Percentiles rank a stretch among this genome's conserved stretches.
phyloP scores from a whole-genome alignment of 2,888 invertebrate genomes.

The Drosophila nr. medialis region DNA sequence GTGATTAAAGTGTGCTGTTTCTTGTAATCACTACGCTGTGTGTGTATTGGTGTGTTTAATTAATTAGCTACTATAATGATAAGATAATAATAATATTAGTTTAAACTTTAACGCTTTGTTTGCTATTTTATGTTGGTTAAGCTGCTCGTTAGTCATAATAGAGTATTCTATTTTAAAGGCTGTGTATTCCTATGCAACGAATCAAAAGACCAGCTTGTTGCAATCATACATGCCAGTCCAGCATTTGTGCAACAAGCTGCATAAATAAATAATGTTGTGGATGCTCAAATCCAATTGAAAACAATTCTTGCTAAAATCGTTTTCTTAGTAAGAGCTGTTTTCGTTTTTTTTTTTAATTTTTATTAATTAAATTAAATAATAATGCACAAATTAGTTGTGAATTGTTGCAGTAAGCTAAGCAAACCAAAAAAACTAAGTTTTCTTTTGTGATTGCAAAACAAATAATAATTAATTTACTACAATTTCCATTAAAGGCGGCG shows the following conservation, averaged over 20 bases:
- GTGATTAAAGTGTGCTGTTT: slow-evolving; percentile 53
- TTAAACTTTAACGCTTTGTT: slow-evolving; percentile 71
- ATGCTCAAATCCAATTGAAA: slow-evolving; percentile 31
- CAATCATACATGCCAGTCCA: not conserved
- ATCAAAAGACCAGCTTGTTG: slow-evolving; percentile 12
- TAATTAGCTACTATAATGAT: slow-evolving; percentile 71
- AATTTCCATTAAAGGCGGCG: slow-evolving; percentile 53
- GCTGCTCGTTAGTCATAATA: slow-evolving; percentile 71
- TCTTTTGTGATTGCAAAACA: slow-evolving; percentile 59
- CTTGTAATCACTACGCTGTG: slow-evolving; percentile 47
- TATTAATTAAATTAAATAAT: slow-evolving; percentile 72
- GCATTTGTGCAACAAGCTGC: not conserved
- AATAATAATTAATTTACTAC: slow-evolving; percentile 65
- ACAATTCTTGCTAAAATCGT: slow-evolving; percentile 27
- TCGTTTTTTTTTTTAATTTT: slow-evolving; percentile 26
- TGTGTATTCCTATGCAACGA: slow-evolving; percentile 43
- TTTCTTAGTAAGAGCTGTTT: slow-evolving; percentile 20
- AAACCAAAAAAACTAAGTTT: slow-evolving; percentile 67
- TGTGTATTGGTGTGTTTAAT: slow-evolving; percentile 35
- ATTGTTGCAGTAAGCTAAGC: slow-evolving; percentile 50
- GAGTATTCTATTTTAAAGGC: slow-evolving; percentile 56
- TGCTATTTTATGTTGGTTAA: slow-evolving; percentile 69
- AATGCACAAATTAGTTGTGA: slow-evolving; percentile 72
- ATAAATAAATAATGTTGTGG: slow-evolving; percentile 14
- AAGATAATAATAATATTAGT: slow-evolving; percentile 59